A percentile compares a stretch with the other conserved stretches of the same genome.
These are phyloP conservation scores for Chrysaora quinquecirrha DNA, from an alignment of 30 jellyfish, hydroid and myxozoan genomes.

Conservation along the genomic window DNA sequence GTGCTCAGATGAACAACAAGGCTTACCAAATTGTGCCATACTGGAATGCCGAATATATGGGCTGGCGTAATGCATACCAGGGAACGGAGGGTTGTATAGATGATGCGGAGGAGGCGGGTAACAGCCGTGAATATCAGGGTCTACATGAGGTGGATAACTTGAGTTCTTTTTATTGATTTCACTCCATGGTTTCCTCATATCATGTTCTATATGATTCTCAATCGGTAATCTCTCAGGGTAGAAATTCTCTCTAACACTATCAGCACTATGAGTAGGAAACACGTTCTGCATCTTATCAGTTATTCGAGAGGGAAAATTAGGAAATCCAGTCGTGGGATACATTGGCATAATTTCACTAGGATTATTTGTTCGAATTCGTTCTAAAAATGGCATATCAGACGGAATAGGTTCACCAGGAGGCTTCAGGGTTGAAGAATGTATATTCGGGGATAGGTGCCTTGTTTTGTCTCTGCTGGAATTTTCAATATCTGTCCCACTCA, in stretches of 20 bases:
- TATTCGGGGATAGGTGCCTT: not conserved
- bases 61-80: slow-evolving; percentile 35
- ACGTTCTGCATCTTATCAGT: slow-evolving; percentile 34
- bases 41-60: slow-evolving; percentile 44
- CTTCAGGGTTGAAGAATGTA: not conserved
- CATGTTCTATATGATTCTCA: slow-evolving; percentile 6
- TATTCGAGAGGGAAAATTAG: slow-evolving; percentile 29
- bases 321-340: slow-evolving; percentile 22
- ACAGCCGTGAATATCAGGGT: not conserved
- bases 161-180: not conserved
- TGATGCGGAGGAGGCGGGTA: slow-evolving; percentile 13
- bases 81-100: slow-evolving; percentile 44
- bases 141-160: not conserved
- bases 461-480: not conserved
- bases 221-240: not conserved
- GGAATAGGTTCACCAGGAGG: not conserved
- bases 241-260: not conserved
- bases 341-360: slow-evolving; percentile 17
- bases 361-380: slow-evolving; percentile 27
- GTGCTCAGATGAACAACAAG: slow-evolving; percentile 57
- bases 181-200: slow-evolving; percentile 1
- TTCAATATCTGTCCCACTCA: not conserved
- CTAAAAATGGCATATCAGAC: slow-evolving; percentile 51
- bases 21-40: slow-evolving; percentile 25
- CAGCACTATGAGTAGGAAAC: not conserved